Percentiles rank a stretch among this genome's conserved stretches.
phyloP scores from a whole-genome alignment of 1,140 invertebrate genomes.

The Temnothorax longispinosus region DNA sequence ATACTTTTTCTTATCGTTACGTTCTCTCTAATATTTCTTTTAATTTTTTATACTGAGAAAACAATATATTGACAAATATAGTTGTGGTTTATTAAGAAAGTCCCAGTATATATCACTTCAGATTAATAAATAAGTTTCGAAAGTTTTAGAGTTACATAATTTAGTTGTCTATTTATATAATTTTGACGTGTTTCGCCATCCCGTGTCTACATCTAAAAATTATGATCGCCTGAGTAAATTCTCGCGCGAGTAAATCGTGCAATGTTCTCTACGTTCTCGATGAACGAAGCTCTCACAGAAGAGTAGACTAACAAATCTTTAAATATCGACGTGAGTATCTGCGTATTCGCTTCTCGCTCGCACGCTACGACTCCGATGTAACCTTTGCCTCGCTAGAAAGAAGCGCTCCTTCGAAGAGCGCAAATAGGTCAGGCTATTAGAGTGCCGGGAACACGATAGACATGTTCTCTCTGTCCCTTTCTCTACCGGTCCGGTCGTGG shows the following conservation, averaged over 20 bases:
- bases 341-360: background rate
- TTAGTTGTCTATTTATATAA: background rate
- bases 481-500: background rate
- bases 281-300: background rate
- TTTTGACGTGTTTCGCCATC: background rate
- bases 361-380: background rate
- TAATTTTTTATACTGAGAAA: background rate
- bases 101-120: no score
- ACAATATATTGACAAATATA: background rate
- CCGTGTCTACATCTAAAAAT: background rate
- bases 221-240: background rate
- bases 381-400: constrained; percentile 36
- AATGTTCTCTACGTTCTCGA: background rate
- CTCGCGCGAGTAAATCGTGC: background rate
- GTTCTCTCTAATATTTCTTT: background rate
- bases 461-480: constrained; percentile 2
- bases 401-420: constrained; percentile 37
- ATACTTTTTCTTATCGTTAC: background rate
- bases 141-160: background rate
- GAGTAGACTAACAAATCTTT: constrained; percentile 1
- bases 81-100: background rate
- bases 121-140: background rate
- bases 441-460: constrained; percentile 45
- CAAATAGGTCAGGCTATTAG: constrained; percentile 58
- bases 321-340: background rate